Conservation (phyloP, 2,888 invertebrate genomes). For the Charanyca ferruginea region DNA sequence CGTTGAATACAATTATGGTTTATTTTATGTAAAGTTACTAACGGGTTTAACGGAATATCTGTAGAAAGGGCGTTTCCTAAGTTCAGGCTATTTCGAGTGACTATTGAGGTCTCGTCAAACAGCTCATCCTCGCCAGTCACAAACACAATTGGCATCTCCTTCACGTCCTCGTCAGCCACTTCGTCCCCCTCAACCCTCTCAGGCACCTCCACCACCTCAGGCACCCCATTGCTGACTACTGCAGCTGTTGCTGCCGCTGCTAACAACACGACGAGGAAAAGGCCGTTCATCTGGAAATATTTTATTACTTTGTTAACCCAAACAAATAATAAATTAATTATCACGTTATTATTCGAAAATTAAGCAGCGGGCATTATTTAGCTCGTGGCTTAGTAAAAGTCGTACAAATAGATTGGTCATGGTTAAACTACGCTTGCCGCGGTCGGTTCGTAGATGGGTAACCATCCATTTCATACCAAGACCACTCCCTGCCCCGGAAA, state of each 20-base stretch:
- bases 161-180: neutral
- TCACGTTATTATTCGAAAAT: too few species aligned
- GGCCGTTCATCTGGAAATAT: slow-evolving; percentile 35
- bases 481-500: too few species aligned
- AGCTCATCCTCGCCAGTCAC: neutral
- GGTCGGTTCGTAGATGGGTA: too few species aligned
- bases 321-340: too few species aligned
- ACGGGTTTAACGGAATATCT: neutral
- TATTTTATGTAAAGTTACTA: neutral
- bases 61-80: neutral
- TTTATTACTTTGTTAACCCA: neutral
- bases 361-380: too few species aligned
- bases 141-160: neutral
- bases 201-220: neutral
- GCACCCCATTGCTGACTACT: slow-evolving; percentile 3
- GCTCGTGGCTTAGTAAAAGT: too few species aligned
- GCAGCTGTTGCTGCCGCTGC: slow-evolving; percentile 16
- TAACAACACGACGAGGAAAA: slow-evolving; percentile 18
- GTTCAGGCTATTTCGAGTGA: neutral
- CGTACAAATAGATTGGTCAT: too few species aligned
- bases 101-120: neutral
- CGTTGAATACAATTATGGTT: neutral
- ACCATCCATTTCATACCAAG: too few species aligned
- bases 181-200: neutral
- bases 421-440: too few species aligned